Conservation (phyloP, 2,888 invertebrate species). For the Aquatica leii region DNA sequence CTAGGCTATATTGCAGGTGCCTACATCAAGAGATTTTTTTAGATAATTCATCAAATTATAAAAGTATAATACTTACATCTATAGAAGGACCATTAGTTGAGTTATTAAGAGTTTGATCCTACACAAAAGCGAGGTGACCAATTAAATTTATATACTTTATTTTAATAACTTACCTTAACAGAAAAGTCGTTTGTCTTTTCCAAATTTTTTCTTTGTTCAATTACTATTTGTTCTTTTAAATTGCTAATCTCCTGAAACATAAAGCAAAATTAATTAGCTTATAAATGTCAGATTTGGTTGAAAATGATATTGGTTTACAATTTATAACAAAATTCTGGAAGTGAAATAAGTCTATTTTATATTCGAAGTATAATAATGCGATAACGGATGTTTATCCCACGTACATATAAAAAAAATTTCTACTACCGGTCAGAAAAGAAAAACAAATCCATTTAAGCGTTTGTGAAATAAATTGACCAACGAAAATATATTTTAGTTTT, state of each 20-base stretch:
- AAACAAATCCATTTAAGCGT: too few relatives aligned
- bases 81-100: constrained; percentile 49
- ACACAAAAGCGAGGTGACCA: constrained; percentile 31
- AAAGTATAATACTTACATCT: constrained; percentile 21
- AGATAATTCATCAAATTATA: neutral
- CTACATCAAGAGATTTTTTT: neutral
- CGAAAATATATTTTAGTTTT: too few relatives aligned
- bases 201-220: constrained; percentile 48
- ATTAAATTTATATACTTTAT: neutral
- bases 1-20: constrained; percentile 3
- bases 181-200: constrained; percentile 29
- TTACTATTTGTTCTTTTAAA: constrained; percentile 46
- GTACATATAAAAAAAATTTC: too few relatives aligned
- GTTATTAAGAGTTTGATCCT: constrained; percentile 47
- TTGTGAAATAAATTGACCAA: too few relatives aligned
- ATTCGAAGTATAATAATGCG: too few relatives aligned
- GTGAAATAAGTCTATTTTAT: too few relatives aligned
- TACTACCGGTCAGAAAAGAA: too few relatives aligned
- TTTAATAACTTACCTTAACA: constrained; percentile 34
- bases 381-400: too few relatives aligned
- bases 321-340: too few relatives aligned
- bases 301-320: too few relatives aligned
- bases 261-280: too few relatives aligned
- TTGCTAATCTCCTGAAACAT: constrained; percentile 50
- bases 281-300: too few relatives aligned